A percentile compares a stretch with the other conserved stretches of the same genome.
Conservation (phyloP, 2,797 vertebrate genomes). For the Garrulus glandarius region DNA sequence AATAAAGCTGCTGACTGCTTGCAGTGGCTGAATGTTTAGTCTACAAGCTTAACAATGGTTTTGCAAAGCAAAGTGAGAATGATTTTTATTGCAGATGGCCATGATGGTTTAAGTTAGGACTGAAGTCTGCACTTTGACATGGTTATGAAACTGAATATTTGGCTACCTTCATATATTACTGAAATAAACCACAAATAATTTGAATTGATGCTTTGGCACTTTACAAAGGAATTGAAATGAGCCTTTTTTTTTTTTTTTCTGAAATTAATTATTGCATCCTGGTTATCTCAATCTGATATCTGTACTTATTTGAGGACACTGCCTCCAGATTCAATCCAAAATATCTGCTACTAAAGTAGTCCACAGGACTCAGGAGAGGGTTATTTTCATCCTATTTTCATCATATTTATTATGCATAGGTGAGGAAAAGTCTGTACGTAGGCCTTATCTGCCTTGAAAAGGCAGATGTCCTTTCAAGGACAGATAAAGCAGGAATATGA, state of each 20-base stretch:
- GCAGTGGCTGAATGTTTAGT: slow-evolving; percentile 78
- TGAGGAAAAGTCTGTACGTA: background rate
- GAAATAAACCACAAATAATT: slow-evolving; percentile 61
- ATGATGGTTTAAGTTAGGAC: slow-evolving; percentile 65
- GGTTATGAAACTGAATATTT: slow-evolving; percentile 50
- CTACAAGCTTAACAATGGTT: slow-evolving; percentile 66
- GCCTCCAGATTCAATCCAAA: background rate
- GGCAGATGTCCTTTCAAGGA: background rate
- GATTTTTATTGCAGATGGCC: slow-evolving; percentile 71
- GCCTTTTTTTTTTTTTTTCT: background rate
- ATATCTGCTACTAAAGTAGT: background rate
- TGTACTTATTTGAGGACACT: background rate
- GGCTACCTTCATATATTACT: slow-evolving; percentile 34
- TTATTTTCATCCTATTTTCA: background rate
- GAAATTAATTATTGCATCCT: background rate
- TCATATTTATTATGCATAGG: background rate
- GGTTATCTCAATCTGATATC: background rate
- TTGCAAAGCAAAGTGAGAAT: slow-evolving; percentile 60
- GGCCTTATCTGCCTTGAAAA: background rate
- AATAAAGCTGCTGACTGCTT: slow-evolving; percentile 76
- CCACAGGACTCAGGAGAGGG: background rate
- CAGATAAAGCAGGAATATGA: background rate
- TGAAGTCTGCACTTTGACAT: slow-evolving; percentile 40
- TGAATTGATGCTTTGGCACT: slow-evolving; percentile 38
- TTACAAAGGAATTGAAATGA: slow-evolving; percentile 18